These are phyloP conservation scores for Dinothrombium tinctorium DNA, from an alignment of 1,140 invertebrate genomes.

Conservation along the genomic window DNA sequence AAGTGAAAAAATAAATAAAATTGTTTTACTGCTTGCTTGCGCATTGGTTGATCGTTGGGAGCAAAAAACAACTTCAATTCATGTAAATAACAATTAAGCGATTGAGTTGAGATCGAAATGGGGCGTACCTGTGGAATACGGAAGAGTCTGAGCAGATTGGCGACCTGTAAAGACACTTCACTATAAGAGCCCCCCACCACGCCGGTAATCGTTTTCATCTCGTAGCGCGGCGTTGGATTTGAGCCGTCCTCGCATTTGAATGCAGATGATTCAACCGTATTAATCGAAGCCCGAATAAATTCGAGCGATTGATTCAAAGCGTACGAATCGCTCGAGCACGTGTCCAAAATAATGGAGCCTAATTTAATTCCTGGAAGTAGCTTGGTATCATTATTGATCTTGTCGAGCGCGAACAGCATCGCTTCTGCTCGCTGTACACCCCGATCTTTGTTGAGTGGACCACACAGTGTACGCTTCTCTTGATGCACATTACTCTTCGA, in stretches of 20 bases:
- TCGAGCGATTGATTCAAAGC: constrained; percentile 38
- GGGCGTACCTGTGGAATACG: constrained; percentile 73
- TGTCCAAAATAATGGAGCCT: constrained; percentile 35
- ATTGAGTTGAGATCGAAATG: too few species aligned
- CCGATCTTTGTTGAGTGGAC: constrained; percentile 23
- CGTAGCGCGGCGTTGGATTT: constrained; percentile 25
- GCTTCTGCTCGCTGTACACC: constrained; percentile 38
- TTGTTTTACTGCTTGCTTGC: too few species aligned
- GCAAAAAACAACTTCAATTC: too few species aligned
- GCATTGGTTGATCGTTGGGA: too few species aligned
- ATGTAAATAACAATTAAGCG: too few species aligned
- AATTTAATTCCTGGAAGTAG: constrained; percentile 28
- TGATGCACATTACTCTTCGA: too few species aligned
- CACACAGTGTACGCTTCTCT: constrained; percentile 18
- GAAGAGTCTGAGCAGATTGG: constrained; percentile 74
- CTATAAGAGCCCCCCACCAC: constrained; percentile 81
- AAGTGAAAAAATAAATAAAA: too few species aligned
- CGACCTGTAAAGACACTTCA: constrained; percentile 73
- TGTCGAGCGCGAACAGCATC: constrained; percentile 36
- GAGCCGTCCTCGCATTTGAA: constrained; percentile 36
- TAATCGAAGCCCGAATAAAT: constrained; percentile 38
- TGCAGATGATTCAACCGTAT: constrained; percentile 32
- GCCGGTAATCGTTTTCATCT: constrained; percentile 21
- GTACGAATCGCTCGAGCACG: constrained; percentile 35
- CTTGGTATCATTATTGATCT: constrained; percentile 28